Percentiles rank a stretch among this genome's conserved stretches.
Evolutionary conservation across 2,113 vertebrate species (phyloP).

Genomic region (Hippoglossus stenolepis): DNA sequence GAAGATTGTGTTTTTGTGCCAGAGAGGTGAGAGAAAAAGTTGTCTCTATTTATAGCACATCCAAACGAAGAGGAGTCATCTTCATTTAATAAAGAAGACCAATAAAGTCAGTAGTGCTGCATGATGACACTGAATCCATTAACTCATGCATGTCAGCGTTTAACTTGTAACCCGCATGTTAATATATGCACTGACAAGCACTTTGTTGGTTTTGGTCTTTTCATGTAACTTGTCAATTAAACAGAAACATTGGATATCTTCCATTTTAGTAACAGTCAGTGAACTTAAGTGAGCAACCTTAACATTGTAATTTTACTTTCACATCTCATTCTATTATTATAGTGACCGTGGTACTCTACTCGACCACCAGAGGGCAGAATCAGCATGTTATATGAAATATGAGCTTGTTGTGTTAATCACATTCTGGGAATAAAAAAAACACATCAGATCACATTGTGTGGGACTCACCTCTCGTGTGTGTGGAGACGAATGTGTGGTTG

Average conservation of each 20-base stretch:
- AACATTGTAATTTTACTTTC: neutral
- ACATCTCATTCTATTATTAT: neutral
- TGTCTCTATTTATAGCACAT: neutral
- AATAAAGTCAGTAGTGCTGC: neutral
- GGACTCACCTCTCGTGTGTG: neutral
- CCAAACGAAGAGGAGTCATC: neutral
- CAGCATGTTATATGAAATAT: slow-evolving; percentile 82
- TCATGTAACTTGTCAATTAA: neutral
- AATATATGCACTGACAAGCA: too few species aligned
- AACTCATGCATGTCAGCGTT: too few species aligned
- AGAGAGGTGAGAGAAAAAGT: neutral
- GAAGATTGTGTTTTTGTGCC: neutral
- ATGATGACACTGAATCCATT: too few species aligned
- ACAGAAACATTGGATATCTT: neutral
- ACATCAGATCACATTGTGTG: neutral
- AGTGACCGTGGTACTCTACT: neutral
- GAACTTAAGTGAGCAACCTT: too few species aligned
- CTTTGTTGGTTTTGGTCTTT: too few species aligned
- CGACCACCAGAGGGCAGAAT: slow-evolving; percentile 73
- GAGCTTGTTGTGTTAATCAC: neutral
- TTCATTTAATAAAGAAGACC: neutral
- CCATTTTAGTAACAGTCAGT: too few species aligned
- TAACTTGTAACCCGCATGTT: too few species aligned
- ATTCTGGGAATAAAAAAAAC: neutral
- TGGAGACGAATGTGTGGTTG: neutral